Conservation (phyloP, 2,797 vertebrate genomes). For the Periophthalmus magnuspinnatus region DNA sequence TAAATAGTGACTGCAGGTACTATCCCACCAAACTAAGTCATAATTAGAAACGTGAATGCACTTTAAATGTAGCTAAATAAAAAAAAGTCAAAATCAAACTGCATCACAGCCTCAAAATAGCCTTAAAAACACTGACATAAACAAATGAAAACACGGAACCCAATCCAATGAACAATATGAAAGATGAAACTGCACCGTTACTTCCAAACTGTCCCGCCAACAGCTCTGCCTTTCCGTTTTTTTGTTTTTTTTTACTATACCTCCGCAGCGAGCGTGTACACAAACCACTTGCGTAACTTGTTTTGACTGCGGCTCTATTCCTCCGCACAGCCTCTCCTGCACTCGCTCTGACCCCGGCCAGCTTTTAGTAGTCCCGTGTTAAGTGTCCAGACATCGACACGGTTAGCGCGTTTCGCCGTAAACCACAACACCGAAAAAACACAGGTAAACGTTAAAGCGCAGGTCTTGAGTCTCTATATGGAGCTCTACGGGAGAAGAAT, state of each 20-base stretch:
- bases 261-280: slow-evolving; percentile 44
- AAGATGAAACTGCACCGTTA: background rate
- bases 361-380: slow-evolving; percentile 76
- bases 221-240: background rate
- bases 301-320: slow-evolving; percentile 73
- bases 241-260: no score
- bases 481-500: slow-evolving; percentile 26
- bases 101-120: no score
- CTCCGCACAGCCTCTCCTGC: slow-evolving; percentile 65
- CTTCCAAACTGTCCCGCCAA: background rate
- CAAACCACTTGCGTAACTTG: slow-evolving; percentile 60
- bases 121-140: background rate
- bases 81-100: background rate
- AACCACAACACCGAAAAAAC: background rate
- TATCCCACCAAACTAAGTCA: no score
- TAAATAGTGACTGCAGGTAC: no score
- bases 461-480: slow-evolving; percentile 24
- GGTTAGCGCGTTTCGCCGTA: slow-evolving; percentile 12
- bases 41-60: no score
- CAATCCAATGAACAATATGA: background rate
- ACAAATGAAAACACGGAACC: background rate
- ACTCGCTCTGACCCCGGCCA: slow-evolving; percentile 70
- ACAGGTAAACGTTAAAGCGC: slow-evolving; percentile 24
- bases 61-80: background rate
- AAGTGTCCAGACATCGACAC: slow-evolving; percentile 69